Conservation (phyloP, 1,140 invertebrate species). For the Caenorhabditis remanei region DNA sequence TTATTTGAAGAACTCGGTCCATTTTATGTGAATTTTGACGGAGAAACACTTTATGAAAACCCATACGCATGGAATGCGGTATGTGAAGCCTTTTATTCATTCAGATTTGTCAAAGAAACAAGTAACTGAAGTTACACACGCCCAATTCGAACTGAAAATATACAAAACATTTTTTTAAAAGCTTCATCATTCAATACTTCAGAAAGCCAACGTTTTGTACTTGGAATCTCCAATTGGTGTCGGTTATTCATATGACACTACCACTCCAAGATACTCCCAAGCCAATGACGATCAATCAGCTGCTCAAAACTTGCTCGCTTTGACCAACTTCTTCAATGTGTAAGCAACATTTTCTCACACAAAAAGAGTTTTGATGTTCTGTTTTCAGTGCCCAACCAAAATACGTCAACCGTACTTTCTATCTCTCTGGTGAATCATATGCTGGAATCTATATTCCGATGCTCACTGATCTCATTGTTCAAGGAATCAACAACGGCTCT, state of each 20-base stretch:
- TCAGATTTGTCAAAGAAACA: too few species aligned
- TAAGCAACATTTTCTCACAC: background rate
- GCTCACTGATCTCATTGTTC: slow-evolving; percentile 60
- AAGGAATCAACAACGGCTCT: slow-evolving; percentile 62
- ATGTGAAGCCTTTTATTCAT: background rate
- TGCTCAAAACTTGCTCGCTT: slow-evolving; percentile 63
- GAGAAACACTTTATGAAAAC: slow-evolving; percentile 78
- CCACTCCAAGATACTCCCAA: slow-evolving; percentile 34
- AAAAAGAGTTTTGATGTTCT: background rate
- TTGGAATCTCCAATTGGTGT: slow-evolving; percentile 72
- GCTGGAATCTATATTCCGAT: slow-evolving; percentile 68
- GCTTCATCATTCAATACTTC: slow-evolving; percentile 23
- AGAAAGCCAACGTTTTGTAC: slow-evolving; percentile 68
- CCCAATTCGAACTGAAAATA: too few species aligned
- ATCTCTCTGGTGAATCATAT: slow-evolving; percentile 68
- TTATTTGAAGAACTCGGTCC: slow-evolving; percentile 81
- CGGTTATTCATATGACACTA: slow-evolving; percentile 70
- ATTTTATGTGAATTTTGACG: slow-evolving; percentile 77
- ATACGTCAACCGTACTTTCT: slow-evolving; percentile 63
- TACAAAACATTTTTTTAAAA: too few species aligned
- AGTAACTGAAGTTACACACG: too few species aligned
- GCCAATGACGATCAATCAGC: slow-evolving; percentile 64
- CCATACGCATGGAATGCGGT: slow-evolving; percentile 80
- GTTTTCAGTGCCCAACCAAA: slow-evolving; percentile 64
- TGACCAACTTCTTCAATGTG: slow-evolving; percentile 66